Evolutionary conservation across 2,113 vertebrate genomes (phyloP).

Genomic region (Poeciliopsis retropinna): DNA sequence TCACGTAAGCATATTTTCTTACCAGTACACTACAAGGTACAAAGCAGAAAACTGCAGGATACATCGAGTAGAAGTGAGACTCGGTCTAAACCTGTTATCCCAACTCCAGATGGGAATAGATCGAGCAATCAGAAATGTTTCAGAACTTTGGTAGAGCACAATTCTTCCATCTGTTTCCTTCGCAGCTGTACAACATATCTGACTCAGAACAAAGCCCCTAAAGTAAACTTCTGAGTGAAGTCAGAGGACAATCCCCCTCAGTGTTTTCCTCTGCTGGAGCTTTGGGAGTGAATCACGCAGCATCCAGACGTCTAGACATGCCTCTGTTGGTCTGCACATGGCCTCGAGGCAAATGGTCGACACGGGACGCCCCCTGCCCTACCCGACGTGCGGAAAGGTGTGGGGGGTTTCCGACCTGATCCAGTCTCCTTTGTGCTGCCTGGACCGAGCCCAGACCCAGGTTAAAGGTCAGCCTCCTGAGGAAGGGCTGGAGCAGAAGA

Average conservation of each 20-base stretch:
- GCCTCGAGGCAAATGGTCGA: constrained; percentile 31
- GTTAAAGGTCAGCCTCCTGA: constrained; percentile 37
- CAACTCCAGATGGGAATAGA: neutral
- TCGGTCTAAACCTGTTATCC: neutral
- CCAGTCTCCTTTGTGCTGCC: neutral
- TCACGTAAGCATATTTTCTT: neutral
- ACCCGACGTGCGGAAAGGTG: constrained; percentile 10
- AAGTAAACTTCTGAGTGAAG: constrained; percentile 28
- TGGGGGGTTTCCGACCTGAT: constrained; percentile 9
- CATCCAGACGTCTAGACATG: constrained; percentile 65
- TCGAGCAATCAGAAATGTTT: neutral
- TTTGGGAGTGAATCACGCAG: constrained; percentile 56
- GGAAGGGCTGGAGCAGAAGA: constrained; percentile 23
- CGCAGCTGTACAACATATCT: constrained; percentile 25
- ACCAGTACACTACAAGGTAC: neutral
- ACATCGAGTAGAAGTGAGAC: neutral
- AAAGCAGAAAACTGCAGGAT: neutral
- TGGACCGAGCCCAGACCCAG: constrained; percentile 1
- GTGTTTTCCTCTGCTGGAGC: constrained; percentile 43
- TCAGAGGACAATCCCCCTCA: constrained; percentile 50
- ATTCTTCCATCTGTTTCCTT: constrained; percentile 27
- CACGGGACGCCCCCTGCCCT: constrained; percentile 7
- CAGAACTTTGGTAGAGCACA: neutral
- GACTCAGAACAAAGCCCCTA: constrained; percentile 40
- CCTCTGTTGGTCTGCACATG: constrained; percentile 36